Evolutionary conservation across 37 sponge, comb jelly and placozoan genomes (phyloP).

Genomic region (Geodia barretti): DNA sequence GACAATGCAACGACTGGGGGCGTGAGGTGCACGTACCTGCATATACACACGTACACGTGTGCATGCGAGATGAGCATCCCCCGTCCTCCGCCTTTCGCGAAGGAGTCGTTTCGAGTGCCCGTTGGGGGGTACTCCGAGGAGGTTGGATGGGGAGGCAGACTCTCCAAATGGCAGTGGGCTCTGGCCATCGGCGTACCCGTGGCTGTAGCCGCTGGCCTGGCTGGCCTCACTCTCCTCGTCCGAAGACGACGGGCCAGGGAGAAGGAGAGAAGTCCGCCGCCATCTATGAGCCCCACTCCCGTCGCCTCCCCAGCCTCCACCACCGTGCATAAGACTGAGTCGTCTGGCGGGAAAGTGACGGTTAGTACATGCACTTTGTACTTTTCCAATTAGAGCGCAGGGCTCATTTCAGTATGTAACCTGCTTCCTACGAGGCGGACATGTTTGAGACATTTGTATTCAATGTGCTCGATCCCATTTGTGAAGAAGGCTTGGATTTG

Average conservation of each 20-base stretch:
- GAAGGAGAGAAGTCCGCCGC: neutral
- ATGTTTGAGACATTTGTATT: too few relatives aligned
- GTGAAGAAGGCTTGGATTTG: too few relatives aligned
- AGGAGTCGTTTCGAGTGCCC: neutral
- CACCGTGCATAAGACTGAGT: neutral
- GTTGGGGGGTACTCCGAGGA: neutral
- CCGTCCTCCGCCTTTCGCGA: too few relatives aligned
- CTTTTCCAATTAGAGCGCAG: neutral
- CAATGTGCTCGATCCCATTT: too few relatives aligned
- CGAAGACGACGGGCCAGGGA: neutral
- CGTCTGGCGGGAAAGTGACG: neutral
- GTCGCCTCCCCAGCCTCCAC: neutral
- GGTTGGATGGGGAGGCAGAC: neutral
- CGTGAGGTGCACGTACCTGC: too few relatives aligned
- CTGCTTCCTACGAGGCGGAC: too few relatives aligned
- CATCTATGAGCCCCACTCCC: neutral
- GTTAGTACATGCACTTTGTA: too few relatives aligned
- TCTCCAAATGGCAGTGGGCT: constrained; percentile 42
- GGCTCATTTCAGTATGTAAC: too few relatives aligned
- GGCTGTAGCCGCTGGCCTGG: constrained; percentile 10
- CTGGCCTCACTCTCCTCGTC: neutral
- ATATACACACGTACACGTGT: too few relatives aligned
- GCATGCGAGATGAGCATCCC: too few relatives aligned
- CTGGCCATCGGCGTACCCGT: constrained; percentile 20
- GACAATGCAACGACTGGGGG: too few relatives aligned